phyloP scores from a whole-genome alignment of 2,113 vertebrate species.

The Lepidothrix coronata region DNA sequence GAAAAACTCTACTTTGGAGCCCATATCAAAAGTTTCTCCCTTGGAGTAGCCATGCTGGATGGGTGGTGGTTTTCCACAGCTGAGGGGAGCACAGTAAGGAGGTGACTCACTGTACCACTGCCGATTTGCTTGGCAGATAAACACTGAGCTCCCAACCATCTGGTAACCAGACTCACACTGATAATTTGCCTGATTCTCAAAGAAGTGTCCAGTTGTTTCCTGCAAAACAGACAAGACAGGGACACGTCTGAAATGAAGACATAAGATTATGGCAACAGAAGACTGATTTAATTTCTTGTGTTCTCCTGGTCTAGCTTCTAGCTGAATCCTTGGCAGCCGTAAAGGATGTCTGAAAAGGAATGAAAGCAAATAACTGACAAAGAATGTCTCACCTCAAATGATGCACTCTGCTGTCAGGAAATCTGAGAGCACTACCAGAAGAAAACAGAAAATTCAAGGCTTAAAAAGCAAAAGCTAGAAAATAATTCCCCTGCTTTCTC shows the following conservation, averaged over 20 bases:
- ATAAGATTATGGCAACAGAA: neutral
- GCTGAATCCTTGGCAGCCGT: neutral
- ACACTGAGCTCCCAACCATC: constrained; percentile 79
- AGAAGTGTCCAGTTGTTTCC: constrained; percentile 79
- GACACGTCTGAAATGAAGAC: neutral
- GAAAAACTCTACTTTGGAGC: constrained; percentile 86
- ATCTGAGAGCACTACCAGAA: neutral
- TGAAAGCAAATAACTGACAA: neutral
- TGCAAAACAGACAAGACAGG: constrained; percentile 54
- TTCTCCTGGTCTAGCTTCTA: neutral
- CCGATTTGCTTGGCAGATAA: constrained; percentile 90
- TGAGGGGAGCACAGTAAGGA: constrained; percentile 84
- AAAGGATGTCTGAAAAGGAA: neutral
- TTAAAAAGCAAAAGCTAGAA: neutral
- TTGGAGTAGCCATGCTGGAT: constrained; percentile 81
- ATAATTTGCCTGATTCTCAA: constrained; percentile 84
- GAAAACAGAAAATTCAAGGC: neutral
- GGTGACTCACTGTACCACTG: constrained; percentile 88
- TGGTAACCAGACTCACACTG: constrained; percentile 85
- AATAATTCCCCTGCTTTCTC: neutral
- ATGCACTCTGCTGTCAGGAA: neutral
- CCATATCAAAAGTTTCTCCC: constrained; percentile 86
- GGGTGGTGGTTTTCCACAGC: constrained; percentile 85
- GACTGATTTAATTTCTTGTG: neutral
- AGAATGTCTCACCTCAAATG: neutral